A percentile compares a stretch with the other conserved stretches of the same genome.
These are phyloP conservation scores for Mustelus asterias DNA, from an alignment of 2,113 vertebrate species.

Conservation along the genomic window DNA sequence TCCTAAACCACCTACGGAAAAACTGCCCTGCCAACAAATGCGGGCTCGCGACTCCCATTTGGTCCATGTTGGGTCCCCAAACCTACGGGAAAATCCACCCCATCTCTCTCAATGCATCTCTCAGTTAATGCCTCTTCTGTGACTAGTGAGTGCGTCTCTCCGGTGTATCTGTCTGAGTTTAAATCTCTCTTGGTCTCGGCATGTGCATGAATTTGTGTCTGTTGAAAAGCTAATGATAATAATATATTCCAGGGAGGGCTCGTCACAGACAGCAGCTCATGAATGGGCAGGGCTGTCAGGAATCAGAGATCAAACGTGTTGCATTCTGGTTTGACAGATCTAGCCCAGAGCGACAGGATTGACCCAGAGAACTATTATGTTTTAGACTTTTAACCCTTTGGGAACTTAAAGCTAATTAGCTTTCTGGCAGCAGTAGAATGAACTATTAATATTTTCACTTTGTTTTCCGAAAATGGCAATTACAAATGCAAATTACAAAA, in stretches of 20 bases:
- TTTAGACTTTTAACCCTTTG: not conserved
- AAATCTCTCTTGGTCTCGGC: not conserved
- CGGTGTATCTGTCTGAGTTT: not conserved
- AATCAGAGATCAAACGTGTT: not conserved
- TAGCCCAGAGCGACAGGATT: not conserved
- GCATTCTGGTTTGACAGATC: constrained; percentile 19
- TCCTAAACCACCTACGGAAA: too few species aligned
- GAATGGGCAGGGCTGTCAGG: not conserved
- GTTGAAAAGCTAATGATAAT: not conserved
- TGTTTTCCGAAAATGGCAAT: not conserved
- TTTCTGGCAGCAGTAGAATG: not conserved
- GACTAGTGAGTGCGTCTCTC: not conserved
- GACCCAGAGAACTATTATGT: not conserved
- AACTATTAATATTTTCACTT: not conserved
- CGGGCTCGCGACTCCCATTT: too few species aligned
- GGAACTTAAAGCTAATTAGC: constrained; percentile 10
- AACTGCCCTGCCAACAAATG: too few species aligned
- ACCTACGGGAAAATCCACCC: not conserved
- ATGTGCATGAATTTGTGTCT: not conserved
- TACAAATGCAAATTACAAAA: not conserved
- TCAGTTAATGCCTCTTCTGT: not conserved
- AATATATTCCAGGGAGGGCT: constrained; percentile 7
- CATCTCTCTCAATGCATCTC: not conserved
- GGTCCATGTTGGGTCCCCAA: not conserved
- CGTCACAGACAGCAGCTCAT: constrained; percentile 9